These are phyloP conservation scores for Trachelipus rathkii DNA, from an alignment of 1,140 invertebrate genomes.

Conservation along the genomic window DNA sequence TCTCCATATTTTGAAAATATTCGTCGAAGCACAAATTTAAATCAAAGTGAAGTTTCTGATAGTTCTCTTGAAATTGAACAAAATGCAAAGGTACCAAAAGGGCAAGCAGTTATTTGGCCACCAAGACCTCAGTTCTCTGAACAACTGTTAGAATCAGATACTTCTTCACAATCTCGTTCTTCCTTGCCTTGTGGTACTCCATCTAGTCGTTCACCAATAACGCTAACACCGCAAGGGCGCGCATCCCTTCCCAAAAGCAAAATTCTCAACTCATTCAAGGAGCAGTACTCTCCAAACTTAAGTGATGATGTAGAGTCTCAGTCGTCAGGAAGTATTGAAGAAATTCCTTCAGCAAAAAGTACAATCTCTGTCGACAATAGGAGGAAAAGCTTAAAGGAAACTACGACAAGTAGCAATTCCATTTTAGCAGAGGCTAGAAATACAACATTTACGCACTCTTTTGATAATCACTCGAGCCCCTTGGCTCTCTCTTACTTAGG, in stretches of 20 bases:
- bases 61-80: too few species aligned
- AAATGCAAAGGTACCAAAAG: background rate
- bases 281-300: background rate
- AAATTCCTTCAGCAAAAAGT: background rate
- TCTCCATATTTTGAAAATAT: too few species aligned
- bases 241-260: background rate
- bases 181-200: background rate
- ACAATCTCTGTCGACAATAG: background rate
- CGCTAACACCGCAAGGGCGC: background rate
- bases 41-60: too few species aligned
- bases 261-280: background rate
- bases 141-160: background rate
- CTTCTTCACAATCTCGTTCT: background rate
- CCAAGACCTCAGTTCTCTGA: background rate
- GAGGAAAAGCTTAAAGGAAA: background rate
- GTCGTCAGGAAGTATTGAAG: background rate
- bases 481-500: slow-evolving; percentile 42
- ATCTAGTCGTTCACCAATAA: background rate
- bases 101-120: background rate
- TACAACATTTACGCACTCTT: slow-evolving; percentile 45
- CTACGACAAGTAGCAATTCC: slow-evolving; percentile 11
- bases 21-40: too few species aligned
- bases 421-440: slow-evolving; percentile 43
- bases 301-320: background rate
- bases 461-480: slow-evolving; percentile 32